Conservation (phyloP, 2,888 invertebrate species). For the Cistogaster globosa region DNA sequence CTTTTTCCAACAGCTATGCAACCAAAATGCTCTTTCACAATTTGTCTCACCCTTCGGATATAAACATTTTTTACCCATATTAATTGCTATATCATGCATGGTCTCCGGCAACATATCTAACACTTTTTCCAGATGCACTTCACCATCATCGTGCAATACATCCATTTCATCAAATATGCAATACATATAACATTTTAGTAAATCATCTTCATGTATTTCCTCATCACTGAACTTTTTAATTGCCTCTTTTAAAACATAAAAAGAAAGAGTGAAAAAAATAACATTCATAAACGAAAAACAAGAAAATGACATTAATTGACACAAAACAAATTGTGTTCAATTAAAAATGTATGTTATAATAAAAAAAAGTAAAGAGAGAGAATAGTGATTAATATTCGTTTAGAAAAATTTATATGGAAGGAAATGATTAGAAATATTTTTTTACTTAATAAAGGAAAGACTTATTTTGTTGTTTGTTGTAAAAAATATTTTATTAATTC, state of each 20-base stretch:
- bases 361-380: not conserved
- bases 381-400: slow-evolving; percentile 25
- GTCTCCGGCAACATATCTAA: slow-evolving; percentile 74
- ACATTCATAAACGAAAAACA: not conserved
- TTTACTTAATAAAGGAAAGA: no score
- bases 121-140: slow-evolving; percentile 77
- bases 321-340: slow-evolving; percentile 58
- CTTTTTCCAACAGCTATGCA: slow-evolving; percentile 79
- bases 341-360: slow-evolving; percentile 32
- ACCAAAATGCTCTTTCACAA: slow-evolving; percentile 79
- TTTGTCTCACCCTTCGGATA: slow-evolving; percentile 76
- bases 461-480: no score
- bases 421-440: not conserved
- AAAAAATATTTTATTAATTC: no score
- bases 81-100: slow-evolving; percentile 75
- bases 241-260: slow-evolving; percentile 73
- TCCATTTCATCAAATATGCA: slow-evolving; percentile 76
- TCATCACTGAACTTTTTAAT: slow-evolving; percentile 79
- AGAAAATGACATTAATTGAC: slow-evolving; percentile 58
- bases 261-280: slow-evolving; percentile 30
- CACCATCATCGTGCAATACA: slow-evolving; percentile 76
- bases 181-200: slow-evolving; percentile 78
- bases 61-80: slow-evolving; percentile 76
- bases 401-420: slow-evolving; percentile 3
- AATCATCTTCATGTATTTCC: slow-evolving; percentile 77